Evolutionary conservation across 1,140 invertebrate genomes (phyloP).

Genomic region (Formica selysi): DNA sequence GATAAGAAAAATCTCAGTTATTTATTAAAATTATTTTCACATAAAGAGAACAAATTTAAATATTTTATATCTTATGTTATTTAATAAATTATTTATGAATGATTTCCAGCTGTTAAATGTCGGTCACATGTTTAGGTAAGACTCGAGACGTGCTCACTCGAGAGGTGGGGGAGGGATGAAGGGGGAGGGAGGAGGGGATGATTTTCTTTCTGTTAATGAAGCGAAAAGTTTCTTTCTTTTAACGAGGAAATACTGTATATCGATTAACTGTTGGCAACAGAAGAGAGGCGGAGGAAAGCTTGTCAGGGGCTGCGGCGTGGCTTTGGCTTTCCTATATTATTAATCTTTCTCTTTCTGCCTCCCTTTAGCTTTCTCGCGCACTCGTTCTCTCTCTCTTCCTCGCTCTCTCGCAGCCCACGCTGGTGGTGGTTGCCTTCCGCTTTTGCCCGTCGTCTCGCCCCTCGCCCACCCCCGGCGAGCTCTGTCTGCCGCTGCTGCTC

Average conservation of each 20-base stretch:
- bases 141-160: no score
- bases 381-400: slow-evolving; percentile 58
- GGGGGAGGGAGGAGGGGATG: no score
- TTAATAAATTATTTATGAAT: no score
- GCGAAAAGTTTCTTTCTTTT: no score
- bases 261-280: slow-evolving; percentile 86
- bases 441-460: slow-evolving; percentile 52
- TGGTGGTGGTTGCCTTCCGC: slow-evolving; percentile 45
- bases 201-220: no score
- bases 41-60: no score
- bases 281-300: slow-evolving; percentile 82
- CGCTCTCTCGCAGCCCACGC: slow-evolving; percentile 52
- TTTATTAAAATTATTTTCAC: no score
- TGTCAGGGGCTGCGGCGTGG: slow-evolving; percentile 76
- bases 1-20: no score
- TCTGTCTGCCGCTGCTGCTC: slow-evolving; percentile 58
- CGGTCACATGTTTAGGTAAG: no score
- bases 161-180: no score
- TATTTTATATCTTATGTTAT: no score
- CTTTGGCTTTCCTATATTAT: slow-evolving; percentile 86
- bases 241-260: slow-evolving; percentile 75
- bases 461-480: slow-evolving; percentile 26
- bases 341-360: slow-evolving; percentile 83
- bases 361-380: slow-evolving; percentile 49
- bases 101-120: no score